A percentile compares a stretch with the other conserved stretches of the same genome.
These are phyloP conservation scores for Acrobasis repandana DNA, from an alignment of 2,888 invertebrate genomes.

Conservation along the genomic window DNA sequence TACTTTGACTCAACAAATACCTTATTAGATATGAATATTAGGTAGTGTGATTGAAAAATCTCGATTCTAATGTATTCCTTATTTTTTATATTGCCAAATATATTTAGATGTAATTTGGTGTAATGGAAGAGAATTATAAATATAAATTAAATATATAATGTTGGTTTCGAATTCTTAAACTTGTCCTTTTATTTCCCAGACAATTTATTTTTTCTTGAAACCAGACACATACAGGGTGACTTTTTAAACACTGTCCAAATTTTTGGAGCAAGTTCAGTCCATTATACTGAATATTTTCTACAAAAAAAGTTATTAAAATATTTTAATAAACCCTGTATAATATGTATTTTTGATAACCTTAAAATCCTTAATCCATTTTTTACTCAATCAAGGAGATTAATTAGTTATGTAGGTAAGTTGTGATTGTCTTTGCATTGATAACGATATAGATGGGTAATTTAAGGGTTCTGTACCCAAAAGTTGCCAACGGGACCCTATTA, in stretches of 20 bases:
- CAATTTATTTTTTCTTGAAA: background rate
- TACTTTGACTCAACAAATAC: conserved; percentile 49
- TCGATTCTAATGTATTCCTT: conserved; percentile 77
- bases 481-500: too few relatives aligned
- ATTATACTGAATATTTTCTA: too few relatives aligned
- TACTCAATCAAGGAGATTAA: background rate
- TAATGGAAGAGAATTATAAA: conserved; percentile 61
- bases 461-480: too few relatives aligned
- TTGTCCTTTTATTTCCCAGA: background rate
- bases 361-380: too few relatives aligned
- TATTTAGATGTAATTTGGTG: conserved; percentile 75
- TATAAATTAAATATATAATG: conserved; percentile 70
- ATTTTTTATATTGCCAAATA: conserved; percentile 82
- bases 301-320: too few relatives aligned
- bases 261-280: too few relatives aligned
- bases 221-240: too few relatives aligned
- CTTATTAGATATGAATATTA: conserved; percentile 57
- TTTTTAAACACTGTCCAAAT: too few relatives aligned
- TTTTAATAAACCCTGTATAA: too few relatives aligned
- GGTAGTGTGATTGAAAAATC: conserved; percentile 69
- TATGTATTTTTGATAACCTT: too few relatives aligned
- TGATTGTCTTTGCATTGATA: background rate
- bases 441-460: background rate
- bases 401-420: background rate
- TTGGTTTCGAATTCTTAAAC: conserved; percentile 66